phyloP scores from a whole-genome alignment of 2,113 vertebrate genomes.

The Oceanodroma tethys region DNA sequence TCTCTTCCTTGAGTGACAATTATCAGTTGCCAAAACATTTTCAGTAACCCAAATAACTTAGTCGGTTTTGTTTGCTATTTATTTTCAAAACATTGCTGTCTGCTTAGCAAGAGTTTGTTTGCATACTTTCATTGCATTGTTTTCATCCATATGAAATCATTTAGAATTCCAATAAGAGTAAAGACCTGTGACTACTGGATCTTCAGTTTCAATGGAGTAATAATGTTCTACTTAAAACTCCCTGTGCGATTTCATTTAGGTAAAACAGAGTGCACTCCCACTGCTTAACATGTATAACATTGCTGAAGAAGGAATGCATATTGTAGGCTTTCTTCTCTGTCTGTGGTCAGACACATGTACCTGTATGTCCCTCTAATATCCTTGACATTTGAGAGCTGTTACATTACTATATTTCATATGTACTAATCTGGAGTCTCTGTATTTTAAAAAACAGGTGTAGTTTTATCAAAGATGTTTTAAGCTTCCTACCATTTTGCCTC shows the following conservation, averaged over 20 bases:
- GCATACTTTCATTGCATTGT: not conserved
- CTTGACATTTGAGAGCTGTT: not conserved
- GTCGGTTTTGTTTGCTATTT: not conserved
- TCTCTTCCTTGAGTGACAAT: not conserved
- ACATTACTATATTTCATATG: not conserved
- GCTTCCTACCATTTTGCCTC: not conserved
- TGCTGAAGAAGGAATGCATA: not conserved
- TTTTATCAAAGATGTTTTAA: not conserved
- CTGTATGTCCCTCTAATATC: not conserved
- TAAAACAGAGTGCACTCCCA: not conserved
- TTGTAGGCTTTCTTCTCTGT: not conserved
- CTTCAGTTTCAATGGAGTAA: not conserved
- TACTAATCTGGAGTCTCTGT: not conserved
- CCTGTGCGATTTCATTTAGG: not conserved
- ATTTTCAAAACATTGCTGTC: not conserved
- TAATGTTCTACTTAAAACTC: not conserved
- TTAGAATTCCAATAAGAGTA: not conserved
- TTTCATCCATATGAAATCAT: not conserved
- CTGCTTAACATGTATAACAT: not conserved
- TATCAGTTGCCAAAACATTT: not conserved
- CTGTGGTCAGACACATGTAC: not conserved
- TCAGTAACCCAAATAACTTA: not conserved
- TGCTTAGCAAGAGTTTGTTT: not conserved
- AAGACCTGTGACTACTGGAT: not conserved
- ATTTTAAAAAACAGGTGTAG: not conserved